Percentiles rank a stretch among this genome's conserved stretches.
phyloP scores from a whole-genome alignment of 2,888 invertebrate genomes.

The Brachyopa scutellaris region DNA sequence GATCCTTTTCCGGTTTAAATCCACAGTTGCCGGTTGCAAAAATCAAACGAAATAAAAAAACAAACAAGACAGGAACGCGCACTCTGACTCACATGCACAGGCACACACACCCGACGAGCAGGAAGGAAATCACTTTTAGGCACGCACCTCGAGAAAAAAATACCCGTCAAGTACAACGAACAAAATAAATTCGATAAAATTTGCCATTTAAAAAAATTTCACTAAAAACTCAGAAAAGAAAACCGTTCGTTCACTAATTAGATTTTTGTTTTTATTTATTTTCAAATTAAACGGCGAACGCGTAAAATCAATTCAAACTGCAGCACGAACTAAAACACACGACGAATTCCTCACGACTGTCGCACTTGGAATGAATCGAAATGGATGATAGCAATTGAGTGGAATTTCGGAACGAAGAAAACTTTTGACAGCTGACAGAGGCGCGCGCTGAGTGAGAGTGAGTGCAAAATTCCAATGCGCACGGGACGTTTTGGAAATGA shows the following conservation, averaged over 20 bases:
- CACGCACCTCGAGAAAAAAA: slow-evolving; percentile 14
- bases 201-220: slow-evolving; percentile 21
- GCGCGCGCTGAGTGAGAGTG: slow-evolving; percentile 12
- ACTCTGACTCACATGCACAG: not conserved
- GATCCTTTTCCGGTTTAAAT: slow-evolving; percentile 43
- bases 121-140: slow-evolving; percentile 21
- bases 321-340: slow-evolving; percentile 38
- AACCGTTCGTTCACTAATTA: slow-evolving; percentile 8
- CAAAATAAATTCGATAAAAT: not conserved
- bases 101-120: not conserved
- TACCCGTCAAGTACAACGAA: slow-evolving; percentile 15
- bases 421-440: slow-evolving; percentile 34
- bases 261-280: slow-evolving; percentile 9
- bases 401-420: slow-evolving; percentile 33
- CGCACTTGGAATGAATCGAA: slow-evolving; percentile 51
- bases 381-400: slow-evolving; percentile 65
- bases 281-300: slow-evolving; percentile 19
- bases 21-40: slow-evolving; percentile 48
- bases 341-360: slow-evolving; percentile 68
- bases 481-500: slow-evolving; percentile 15
- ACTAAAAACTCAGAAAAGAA: not conserved
- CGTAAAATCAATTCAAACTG: slow-evolving; percentile 6
- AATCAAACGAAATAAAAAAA: not conserved
- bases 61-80: not conserved
- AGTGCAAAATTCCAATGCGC: slow-evolving; percentile 20